Evolutionary conservation across 2,113 vertebrate species (phyloP).

Genomic region (Aphyosemion australe): DNA sequence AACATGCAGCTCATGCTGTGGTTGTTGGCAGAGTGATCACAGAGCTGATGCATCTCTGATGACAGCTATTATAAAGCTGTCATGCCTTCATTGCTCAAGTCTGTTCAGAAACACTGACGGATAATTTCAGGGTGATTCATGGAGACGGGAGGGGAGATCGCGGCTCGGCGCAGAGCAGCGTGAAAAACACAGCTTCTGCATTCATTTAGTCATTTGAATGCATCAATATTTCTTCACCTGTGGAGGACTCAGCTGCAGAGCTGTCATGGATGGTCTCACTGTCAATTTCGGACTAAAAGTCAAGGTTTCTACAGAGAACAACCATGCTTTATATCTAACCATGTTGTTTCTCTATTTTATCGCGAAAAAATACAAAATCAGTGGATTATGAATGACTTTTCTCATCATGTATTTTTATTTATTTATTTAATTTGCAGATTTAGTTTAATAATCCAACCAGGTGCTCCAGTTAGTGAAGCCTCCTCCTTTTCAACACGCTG

Average conservation of each 20-base stretch:
- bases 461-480: slow-evolving; percentile 13
- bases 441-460: slow-evolving; percentile 27
- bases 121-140: slow-evolving; percentile 19
- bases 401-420: slow-evolving; percentile 7
- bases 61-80: slow-evolving; percentile 22
- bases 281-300: too few relatives aligned
- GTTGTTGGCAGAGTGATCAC: slow-evolving; percentile 12
- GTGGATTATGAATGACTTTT: slow-evolving; percentile 40
- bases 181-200: background rate
- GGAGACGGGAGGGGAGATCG: background rate
- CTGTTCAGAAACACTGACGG: background rate
- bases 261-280: background rate
- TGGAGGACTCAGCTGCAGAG: background rate
- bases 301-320: background rate
- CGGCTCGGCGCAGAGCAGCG: background rate
- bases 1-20: slow-evolving; percentile 23
- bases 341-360: background rate
- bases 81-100: slow-evolving; percentile 16
- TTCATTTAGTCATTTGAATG: background rate
- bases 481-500: slow-evolving; percentile 16
- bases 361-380: slow-evolving; percentile 14
- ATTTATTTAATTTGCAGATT: slow-evolving; percentile 2
- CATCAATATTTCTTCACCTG: slow-evolving; percentile 6
- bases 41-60: slow-evolving; percentile 26
- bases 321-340: too few relatives aligned